Base-by-base conservation (phyloP, 2,113 vertebrate genomes). In the Platichthys flesus region DNA sequence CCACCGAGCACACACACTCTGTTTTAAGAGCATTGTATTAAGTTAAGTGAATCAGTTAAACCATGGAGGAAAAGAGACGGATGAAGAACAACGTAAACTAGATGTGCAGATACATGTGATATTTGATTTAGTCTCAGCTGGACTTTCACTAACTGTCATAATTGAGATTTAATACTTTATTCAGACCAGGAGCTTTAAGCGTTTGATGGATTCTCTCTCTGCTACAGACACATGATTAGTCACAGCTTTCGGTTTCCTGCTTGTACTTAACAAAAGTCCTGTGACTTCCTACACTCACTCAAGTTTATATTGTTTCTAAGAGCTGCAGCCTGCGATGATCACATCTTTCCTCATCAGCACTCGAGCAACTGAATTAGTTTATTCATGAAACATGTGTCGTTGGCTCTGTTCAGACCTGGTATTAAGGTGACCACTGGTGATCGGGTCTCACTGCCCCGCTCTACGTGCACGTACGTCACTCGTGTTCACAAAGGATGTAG, bases 11-110 rank as follows among this genome's bases (percentile, higher is more conserved):
- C 76, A 67, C 40, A 13, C 47, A 28, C 61, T 78, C 42, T 6
- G 13, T 70, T 72, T 58, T n/a, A 54, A 82, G 52, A 84, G 74
- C 85, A 62, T 69, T 51, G 40, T 23, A 64, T 68, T 54, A 45
- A 73, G 68, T 58, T 54, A 28, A 49, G 64, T 52, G 16, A 76
- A 59, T 66, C 42, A 7, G 35, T 60, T 21, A 77, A 77, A 65
- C 28, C 35, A 74, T 51, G 15, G 40, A 42, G 40, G 9, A 12
- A 3, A 13, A 42, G 40, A 83, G 65, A 47, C 57, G 62, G 26
- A 67, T 67, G 57, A 65, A 67, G 54, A 45, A 54, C 51, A 16
- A 15, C 2, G 13, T 21, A 37, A 64, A 76, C 42, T 20, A 62
- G 15, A 73, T 37, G 55, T 23, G 20, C 40, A 65, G 6, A 31